A percentile compares a stretch with the other conserved stretches of the same genome.
Evolutionary conservation across 1,140 invertebrate species (phyloP).

Genomic region (Drosophila funebris): DNA sequence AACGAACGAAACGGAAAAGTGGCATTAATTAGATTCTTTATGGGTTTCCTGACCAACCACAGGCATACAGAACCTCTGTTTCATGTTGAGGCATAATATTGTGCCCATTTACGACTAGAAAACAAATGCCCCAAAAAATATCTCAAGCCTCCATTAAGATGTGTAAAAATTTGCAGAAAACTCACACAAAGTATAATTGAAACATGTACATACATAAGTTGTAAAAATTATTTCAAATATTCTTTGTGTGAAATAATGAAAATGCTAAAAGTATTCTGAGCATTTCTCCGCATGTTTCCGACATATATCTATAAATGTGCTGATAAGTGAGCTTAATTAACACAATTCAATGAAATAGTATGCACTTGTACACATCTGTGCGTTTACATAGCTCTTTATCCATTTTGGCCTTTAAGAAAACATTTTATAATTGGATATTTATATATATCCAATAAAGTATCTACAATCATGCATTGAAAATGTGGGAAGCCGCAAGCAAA

Average conservation of each 20-base stretch:
- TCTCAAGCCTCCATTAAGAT: conserved; percentile 22
- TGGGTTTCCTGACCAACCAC: conserved; percentile 11
- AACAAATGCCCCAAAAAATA: conserved; percentile 31
- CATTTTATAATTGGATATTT: background rate
- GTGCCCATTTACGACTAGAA: conserved; percentile 17
- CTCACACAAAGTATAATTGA: background rate
- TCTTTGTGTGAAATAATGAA: background rate
- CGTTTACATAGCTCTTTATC: background rate
- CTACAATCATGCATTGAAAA: background rate
- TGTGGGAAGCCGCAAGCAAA: conserved; percentile 11
- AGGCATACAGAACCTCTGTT: conserved; percentile 16
- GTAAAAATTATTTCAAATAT: background rate
- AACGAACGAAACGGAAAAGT: conserved; percentile 15
- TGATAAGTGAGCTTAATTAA: background rate
- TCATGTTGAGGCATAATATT: conserved; percentile 56
- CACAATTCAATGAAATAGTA: background rate
- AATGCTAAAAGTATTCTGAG: background rate
- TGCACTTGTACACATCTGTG: background rate
- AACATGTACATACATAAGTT: no score
- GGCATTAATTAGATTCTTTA: conserved; percentile 49
- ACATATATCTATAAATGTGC: background rate
- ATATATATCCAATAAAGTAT: background rate
- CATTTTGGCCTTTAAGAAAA: background rate
- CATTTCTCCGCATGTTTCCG: no score
- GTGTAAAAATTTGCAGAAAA: conserved; percentile 7